phyloP scores from a whole-genome alignment of 2,113 vertebrate species.

The Mormyrus iriodes region DNA sequence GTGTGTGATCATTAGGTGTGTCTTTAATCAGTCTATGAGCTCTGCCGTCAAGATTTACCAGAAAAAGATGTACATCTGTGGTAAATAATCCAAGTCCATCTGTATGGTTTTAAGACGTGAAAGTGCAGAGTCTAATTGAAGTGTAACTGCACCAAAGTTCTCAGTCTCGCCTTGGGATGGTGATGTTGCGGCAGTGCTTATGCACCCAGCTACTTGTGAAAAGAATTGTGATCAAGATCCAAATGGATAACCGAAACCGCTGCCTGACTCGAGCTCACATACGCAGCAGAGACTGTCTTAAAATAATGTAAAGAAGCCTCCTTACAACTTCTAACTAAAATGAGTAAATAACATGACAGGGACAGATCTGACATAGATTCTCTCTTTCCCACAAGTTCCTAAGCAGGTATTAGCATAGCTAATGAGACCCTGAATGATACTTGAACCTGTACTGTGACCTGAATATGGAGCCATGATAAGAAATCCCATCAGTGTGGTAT shows the following conservation, averaged over 20 bases:
- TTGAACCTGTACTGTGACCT: background rate
- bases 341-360: background rate
- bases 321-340: background rate
- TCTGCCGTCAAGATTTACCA: background rate
- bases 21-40: background rate
- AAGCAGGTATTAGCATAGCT: background rate
- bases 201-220: background rate
- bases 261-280: background rate
- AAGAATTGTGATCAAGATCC: background rate
- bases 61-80: background rate
- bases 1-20: background rate
- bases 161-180: background rate
- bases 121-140: background rate
- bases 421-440: background rate
- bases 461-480: background rate
- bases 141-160: background rate
- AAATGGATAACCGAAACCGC: background rate
- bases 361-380: background rate
- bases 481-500: no score
- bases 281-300: background rate
- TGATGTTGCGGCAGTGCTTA: background rate
- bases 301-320: background rate
- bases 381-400: no score
- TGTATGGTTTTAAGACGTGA: background rate
- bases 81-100: background rate